Base-by-base conservation (phyloP, 2,797 vertebrate genomes). In the Labroides dimidiatus region DNA sequence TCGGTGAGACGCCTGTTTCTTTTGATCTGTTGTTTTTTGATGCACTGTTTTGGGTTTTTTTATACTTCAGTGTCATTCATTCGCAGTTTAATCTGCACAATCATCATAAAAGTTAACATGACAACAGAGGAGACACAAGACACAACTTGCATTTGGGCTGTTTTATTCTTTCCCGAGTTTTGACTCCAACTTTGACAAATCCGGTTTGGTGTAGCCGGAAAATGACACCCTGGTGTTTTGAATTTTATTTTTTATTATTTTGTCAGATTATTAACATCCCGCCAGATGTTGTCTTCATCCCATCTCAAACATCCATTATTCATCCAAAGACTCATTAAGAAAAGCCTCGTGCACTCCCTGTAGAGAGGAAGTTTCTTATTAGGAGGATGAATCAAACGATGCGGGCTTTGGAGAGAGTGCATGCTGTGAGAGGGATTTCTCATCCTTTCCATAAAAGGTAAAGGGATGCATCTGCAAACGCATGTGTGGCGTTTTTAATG, bases 311-410 rank as follows among this genome's bases (percentile, higher is more conserved):
- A 78, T 67, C 72, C 78, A 84, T 88, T 53, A 78, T 61, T 91
- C 84, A 84, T 86, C 73, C 64, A 55, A 50, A 78, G 74, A 84
- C 86, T 91, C 87, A 92, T 92, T 91, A 90, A 85, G 72, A 77
- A 85, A 80, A 76, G 80, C 78, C 53, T 33, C 17, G 43, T 4
- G 58, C 79, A 65, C 63, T 86, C 91, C 91, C 87, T 1, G 66
- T 77, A 83, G 85, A 89, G 54, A 81, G 80, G 84, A 85, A 80
- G 75, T 89, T 84, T 87, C 64, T 91, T 91, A 92, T 92, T 91
- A 87, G 78, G 81, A 73, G 83, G 79, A 91, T 91, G 90, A 92
- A 91, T 90, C 89, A 92, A 90, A 88, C 44, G 78, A 69, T 70
- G 62, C 52, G 61, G 78, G 69, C 81, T 78, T 81, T 61, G 63